A percentile compares a stretch with the other conserved stretches of the same genome.
phyloP scores from a whole-genome alignment of 2,797 vertebrate genomes.

The Gallirallus australis region DNA sequence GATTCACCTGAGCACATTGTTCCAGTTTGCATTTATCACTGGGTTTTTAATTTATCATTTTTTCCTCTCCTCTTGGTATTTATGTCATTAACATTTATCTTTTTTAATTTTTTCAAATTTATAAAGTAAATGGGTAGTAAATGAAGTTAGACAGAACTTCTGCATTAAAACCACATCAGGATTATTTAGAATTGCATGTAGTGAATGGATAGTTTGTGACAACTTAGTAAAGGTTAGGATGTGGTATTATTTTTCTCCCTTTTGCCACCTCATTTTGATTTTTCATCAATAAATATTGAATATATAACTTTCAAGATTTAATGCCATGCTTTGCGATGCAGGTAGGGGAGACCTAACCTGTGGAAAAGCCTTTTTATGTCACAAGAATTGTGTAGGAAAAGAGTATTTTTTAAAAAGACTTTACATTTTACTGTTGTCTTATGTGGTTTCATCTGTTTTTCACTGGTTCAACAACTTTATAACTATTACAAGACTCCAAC shows the following conservation, averaged over 20 bases:
- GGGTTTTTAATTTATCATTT: not conserved
- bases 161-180: not conserved
- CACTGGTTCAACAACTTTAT: not conserved
- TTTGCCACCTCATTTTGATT: not conserved
- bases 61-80: not conserved
- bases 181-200: not conserved
- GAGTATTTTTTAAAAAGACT: fast-evolving
- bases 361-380: not conserved
- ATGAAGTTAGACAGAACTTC: not conserved
- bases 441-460: not conserved
- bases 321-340: not conserved
- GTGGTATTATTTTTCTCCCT: not conserved
- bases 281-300: not conserved
- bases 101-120: not conserved
- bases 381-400: not conserved
- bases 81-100: not conserved
- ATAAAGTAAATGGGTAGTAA: not conserved
- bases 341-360: not conserved
- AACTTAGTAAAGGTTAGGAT: not conserved
- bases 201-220: not conserved
- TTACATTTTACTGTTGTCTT: not conserved
- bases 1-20: not conserved
- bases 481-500: fast-evolving
- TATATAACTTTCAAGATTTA: not conserved
- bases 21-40: not conserved